Percentiles rank a stretch among this genome's conserved stretches.
These are phyloP conservation scores for Dasypus novemcinctus DNA, from an alignment of 2,113 vertebrate genomes.

Conservation along the genomic window DNA sequence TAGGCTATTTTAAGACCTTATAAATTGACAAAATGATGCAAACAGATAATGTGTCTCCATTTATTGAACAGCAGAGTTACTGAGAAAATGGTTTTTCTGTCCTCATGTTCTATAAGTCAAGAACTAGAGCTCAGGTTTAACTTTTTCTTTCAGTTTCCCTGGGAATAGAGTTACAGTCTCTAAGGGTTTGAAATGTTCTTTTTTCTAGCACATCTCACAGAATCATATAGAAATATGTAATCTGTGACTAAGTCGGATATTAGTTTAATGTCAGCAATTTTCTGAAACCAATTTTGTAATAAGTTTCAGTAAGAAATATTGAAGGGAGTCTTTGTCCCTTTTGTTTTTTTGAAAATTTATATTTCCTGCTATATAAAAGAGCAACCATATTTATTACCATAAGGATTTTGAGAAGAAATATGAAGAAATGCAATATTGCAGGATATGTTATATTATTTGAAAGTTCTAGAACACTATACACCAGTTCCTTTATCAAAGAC, in stretches of 20 bases:
- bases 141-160: neutral
- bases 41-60: neutral
- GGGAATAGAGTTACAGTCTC: neutral
- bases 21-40: neutral
- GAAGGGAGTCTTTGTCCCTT: neutral
- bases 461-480: neutral
- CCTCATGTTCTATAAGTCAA: neutral
- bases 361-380: neutral
- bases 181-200: neutral
- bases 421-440: neutral
- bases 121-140: neutral
- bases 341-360: conserved; percentile 22
- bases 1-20: neutral
- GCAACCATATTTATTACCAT: neutral
- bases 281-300: conserved; percentile 32
- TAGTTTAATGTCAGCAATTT: conserved; percentile 59
- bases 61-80: neutral
- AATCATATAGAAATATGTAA: conserved; percentile 14
- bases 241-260: neutral
- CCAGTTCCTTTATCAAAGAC: neutral
- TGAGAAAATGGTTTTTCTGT: neutral
- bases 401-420: neutral
- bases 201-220: neutral
- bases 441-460: neutral
- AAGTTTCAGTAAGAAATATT: neutral